Evolutionary conservation across 2,888 invertebrate species (phyloP), one percentile per base, ranked within the genome.

Genomic region (Synanthedon vespiformis): DNA sequence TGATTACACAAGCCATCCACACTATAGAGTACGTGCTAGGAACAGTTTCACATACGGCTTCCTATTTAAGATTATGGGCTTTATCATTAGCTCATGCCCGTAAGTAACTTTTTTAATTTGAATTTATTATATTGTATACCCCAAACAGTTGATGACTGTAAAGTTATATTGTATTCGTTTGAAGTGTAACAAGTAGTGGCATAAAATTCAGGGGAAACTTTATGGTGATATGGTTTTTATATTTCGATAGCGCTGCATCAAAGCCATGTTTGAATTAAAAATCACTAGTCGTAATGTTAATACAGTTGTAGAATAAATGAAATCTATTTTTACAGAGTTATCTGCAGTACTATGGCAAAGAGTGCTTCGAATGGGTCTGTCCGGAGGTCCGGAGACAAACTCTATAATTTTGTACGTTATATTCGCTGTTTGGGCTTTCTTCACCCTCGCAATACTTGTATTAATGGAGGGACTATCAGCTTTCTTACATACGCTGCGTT

Each of bases 391-490:
- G 0, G 65, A 68, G 1, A 60, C 79, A 14, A 87, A 86, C 11
- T 81, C 88, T 1, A 60, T 91, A 3, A 59, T 88, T 8, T 71
- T 94, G 52, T 93, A 90, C 70, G 54, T 90, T 0, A 80, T 92
- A 8, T 97, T 96, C 72, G 91, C 88, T 0, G 88, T 89, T 5
- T 97, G 96, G 94, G 93, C 94, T 0, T 84, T 90, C 65, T 91
- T 95, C 68, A 96, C 96, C 0, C 77, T 96, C 18, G 92, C 93
- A 58, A 94, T 96, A 61, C 86, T 96, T 16, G 92, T 96, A 48
- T 84, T 95, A 58, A 96, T 97, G 96, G 96, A 97, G 75, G 96
- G 96, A 0, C 87, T 96, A 11, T 95, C 95, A 0, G 96, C 96
- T 11, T 96, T 96, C 80, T 88, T 96, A 52, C 96, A 96, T 68